A percentile compares a stretch with the other conserved stretches of the same genome.
Conservation (phyloP, 1,140 invertebrate species). For the Asobara japonica region DNA sequence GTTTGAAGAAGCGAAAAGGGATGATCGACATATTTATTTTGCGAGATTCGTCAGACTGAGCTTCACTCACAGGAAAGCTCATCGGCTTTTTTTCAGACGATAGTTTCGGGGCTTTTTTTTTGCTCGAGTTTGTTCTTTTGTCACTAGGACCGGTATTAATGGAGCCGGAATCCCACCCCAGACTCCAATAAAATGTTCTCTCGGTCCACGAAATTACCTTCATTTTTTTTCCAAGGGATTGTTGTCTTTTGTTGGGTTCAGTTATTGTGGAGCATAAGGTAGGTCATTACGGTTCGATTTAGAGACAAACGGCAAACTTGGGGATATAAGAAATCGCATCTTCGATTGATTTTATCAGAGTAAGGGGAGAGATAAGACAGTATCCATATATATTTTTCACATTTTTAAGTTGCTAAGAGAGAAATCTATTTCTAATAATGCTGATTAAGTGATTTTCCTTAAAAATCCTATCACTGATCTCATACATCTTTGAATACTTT, state of each 20-base stretch:
- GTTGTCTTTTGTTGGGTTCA: background rate
- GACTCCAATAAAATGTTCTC: slow-evolving; percentile 2
- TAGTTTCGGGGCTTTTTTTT: slow-evolving; percentile 1
- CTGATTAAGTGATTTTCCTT: too few species aligned
- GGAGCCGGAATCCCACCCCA: slow-evolving; percentile 37
- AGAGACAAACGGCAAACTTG: background rate
- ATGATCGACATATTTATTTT: slow-evolving; percentile 62
- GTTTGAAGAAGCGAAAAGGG: slow-evolving; percentile 57
- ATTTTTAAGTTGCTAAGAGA: too few species aligned
- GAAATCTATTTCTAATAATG: too few species aligned
- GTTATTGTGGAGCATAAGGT: background rate
- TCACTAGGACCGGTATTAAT: slow-evolving; percentile 48
- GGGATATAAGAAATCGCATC: background rate
- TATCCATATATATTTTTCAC: background rate
- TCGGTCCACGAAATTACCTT: slow-evolving; percentile 4
- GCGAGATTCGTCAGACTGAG: slow-evolving; percentile 43
- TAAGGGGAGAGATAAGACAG: background rate
- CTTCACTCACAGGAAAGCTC: background rate
- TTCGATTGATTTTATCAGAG: background rate
- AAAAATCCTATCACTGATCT: too few species aligned
- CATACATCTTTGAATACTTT: too few species aligned
- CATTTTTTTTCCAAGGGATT: background rate
- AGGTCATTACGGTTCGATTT: background rate
- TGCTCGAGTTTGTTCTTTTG: slow-evolving; percentile 35
- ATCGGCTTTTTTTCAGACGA: background rate